Conservation (phyloP, 1,140 invertebrate genomes). For the Drosophila paulistorum region DNA sequence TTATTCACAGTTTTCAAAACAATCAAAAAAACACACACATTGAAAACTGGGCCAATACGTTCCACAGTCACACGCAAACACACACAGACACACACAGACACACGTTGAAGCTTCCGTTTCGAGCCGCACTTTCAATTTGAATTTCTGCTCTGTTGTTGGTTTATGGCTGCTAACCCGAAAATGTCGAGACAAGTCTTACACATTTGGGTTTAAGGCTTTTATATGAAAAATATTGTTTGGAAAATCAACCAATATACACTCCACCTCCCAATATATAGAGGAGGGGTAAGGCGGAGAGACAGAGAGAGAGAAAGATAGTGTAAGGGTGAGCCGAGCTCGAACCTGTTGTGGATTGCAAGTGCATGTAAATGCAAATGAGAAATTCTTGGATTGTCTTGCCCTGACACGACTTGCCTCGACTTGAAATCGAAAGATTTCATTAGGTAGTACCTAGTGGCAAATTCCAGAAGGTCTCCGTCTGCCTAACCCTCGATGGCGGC, state of each 20-base stretch:
- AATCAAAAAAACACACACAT: background rate
- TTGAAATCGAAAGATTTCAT: slow-evolving; percentile 10
- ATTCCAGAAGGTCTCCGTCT: slow-evolving; percentile 60
- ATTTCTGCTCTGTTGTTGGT: background rate
- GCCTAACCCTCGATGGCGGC: slow-evolving; percentile 20
- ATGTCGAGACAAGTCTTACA: background rate
- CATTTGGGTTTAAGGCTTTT: slow-evolving; percentile 6
- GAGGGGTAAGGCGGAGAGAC: background rate
- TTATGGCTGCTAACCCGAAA: background rate
- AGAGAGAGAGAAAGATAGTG: background rate
- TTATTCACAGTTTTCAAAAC: slow-evolving; percentile 7
- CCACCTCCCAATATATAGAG: background rate
- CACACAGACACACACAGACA: no score
- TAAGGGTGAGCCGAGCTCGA: slow-evolving; percentile 30
- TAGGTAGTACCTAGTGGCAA: slow-evolving; percentile 32
- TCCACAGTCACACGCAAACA: no score
- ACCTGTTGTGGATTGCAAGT: slow-evolving; percentile 38
- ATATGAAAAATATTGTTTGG: slow-evolving; percentile 5
- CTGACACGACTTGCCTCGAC: background rate
- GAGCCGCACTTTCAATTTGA: slow-evolving; percentile 4
- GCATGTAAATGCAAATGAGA: slow-evolving; percentile 51
- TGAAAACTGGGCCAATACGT: background rate
- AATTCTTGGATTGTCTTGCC: slow-evolving; percentile 35
- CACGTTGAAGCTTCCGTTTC: background rate
- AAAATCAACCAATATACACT: background rate